phyloP scores from a whole-genome alignment of 2,888 invertebrate genomes.

The Phragmatobia fuliginosa region DNA sequence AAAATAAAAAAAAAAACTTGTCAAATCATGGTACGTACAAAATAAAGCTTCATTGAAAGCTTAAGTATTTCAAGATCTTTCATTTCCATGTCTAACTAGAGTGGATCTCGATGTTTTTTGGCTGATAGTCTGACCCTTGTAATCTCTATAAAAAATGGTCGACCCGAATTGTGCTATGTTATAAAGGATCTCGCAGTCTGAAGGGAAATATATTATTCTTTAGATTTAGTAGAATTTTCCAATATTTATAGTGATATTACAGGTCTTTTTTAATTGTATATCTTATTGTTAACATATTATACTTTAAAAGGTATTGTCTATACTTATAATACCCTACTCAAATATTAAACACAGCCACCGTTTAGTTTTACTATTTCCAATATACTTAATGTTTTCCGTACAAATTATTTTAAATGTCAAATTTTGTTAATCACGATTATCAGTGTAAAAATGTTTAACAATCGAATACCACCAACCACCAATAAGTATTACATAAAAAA shows the following conservation, averaged over 20 bases:
- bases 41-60: neutral
- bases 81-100: neutral
- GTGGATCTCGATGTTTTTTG: slow-evolving; percentile 18
- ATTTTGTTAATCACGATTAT: no score
- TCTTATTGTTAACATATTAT: no score
- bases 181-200: neutral
- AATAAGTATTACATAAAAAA: no score
- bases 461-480: no score
- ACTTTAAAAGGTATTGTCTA: no score
- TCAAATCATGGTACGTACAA: neutral
- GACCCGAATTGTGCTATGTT: neutral
- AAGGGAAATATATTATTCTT: neutral
- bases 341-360: neutral
- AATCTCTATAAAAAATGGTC: slow-evolving; percentile 18
- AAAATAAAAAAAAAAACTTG: neutral
- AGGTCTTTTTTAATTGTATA: no score
- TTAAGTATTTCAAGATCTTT: slow-evolving; percentile 1
- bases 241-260: neutral
- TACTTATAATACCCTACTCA: neutral
- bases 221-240: neutral
- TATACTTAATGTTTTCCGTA: no score
- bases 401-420: no score
- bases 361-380: neutral
- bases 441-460: neutral
- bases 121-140: slow-evolving; percentile 21